Conservation (phyloP, 2,888 invertebrate species). For the Lagria hirta region DNA sequence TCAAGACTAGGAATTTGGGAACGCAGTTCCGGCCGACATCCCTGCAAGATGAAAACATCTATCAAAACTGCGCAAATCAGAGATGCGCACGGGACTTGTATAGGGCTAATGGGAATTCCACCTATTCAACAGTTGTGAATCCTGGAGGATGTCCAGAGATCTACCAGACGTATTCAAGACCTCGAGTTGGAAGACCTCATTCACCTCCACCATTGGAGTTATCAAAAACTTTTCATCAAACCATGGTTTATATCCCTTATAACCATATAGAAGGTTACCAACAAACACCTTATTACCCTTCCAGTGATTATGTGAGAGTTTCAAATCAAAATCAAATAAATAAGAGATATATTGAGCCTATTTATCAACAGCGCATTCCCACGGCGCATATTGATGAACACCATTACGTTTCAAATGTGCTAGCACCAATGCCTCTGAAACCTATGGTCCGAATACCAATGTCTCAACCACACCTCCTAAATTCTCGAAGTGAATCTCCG, state of each 20-base stretch:
- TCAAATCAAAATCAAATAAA: conserved; percentile 52
- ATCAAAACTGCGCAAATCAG: conserved; percentile 59
- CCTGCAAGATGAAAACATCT: conserved; percentile 51
- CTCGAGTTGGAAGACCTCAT: conserved; percentile 61
- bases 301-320: conserved; percentile 45
- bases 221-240: conserved; percentile 65
- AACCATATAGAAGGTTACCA: conserved; percentile 54
- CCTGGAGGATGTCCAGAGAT: conserved; percentile 46
- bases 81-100: conserved; percentile 33
- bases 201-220: conserved; percentile 68
- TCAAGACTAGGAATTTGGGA: conserved; percentile 36
- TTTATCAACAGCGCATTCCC: conserved; percentile 45
- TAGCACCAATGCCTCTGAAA: conserved; percentile 36
- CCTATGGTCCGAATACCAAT: conserved; percentile 41
- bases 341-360: conserved; percentile 49
- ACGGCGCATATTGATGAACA: conserved; percentile 39
- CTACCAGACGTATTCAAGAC: conserved; percentile 46
- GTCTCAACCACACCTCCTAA: conserved; percentile 42
- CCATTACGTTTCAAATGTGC: conserved; percentile 42
- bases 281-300: conserved; percentile 44
- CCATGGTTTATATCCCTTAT: conserved; percentile 70
- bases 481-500: conserved; percentile 52
- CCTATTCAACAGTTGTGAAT: conserved; percentile 44
- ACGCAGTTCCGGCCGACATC: conserved; percentile 49
- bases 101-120: conserved; percentile 44